Evolutionary conservation across 2,797 vertebrate genomes (phyloP), one percentile per base, ranked within the genome.

Genomic region (Huso huso): DNA sequence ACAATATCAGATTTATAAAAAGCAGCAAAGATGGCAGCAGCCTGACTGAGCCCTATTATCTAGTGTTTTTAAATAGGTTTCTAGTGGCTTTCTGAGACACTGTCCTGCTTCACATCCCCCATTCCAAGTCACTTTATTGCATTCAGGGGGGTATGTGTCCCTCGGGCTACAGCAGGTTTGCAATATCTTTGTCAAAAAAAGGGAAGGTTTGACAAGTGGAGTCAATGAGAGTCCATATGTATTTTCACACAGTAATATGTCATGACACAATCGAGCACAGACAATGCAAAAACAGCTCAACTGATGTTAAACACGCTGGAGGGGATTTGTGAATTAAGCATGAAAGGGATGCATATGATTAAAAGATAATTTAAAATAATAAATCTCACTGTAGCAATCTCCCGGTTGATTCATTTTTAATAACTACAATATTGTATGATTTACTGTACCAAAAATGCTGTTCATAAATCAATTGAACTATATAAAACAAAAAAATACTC

Each of bases 401-500:
- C 75, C 59, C 61, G 0, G 63, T 69, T 71, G 69, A 77, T 70
- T 78, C 75, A 77, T 85, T 83, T 76, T 79, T 18, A 18, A 78
- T 75, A 76, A 66, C 74, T 75, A 71, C 82, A 79, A 79, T 73
- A 75, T 68, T 66, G 74, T 66, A 62, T 80, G 77, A 77, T 82
- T 84, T 87, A 86, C 85, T 76, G 71, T 82, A 85, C 88, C 86
- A 83, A 86, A 82, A 81, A 83, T 78, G 69, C 49, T 48, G 15
- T 49, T 9, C 6, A 8, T 53, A 1, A 23, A 13, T 64, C 52
- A 71, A 57, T 63, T 64, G 48, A 61, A 18, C 15, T 18, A 18
- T 18, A 18, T 18, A 18, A 18, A 18, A 18, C 15, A 18, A 18
- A 18, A 18, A 18, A 18, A 18, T 18, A 18, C 15, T 18, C 15